phyloP scores from a whole-genome alignment of 2,888 invertebrate species.

The Meliscaeva auricollis region DNA sequence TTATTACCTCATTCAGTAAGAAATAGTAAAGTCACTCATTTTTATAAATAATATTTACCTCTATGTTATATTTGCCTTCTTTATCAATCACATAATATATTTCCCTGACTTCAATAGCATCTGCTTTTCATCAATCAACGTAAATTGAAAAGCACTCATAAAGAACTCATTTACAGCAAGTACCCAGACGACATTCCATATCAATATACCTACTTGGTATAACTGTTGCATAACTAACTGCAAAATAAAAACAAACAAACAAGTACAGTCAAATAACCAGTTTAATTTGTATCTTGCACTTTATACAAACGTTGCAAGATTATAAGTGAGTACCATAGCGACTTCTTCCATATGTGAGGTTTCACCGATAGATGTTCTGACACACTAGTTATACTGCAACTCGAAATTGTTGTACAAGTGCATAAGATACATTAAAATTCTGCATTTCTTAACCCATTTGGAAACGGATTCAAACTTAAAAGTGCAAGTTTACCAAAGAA shows the following conservation, averaged over 20 bases:
- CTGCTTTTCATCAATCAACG: constrained; percentile 57
- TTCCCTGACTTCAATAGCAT: too few species aligned
- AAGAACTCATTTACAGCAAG: constrained; percentile 13
- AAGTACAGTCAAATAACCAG: constrained; percentile 36
- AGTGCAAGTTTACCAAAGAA: constrained; percentile 45
- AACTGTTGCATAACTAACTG: constrained; percentile 52
- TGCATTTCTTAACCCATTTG: constrained; percentile 18
- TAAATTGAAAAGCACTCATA: constrained; percentile 29
- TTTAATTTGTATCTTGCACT: neutral
- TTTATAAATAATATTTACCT: too few species aligned
- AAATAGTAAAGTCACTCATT: too few species aligned
- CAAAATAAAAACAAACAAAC: constrained; percentile 4
- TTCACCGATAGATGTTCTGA: neutral
- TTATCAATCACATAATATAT: too few species aligned
- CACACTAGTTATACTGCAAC: constrained; percentile 1
- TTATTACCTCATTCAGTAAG: too few species aligned
- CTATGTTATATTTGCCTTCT: too few species aligned
- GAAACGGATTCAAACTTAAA: constrained; percentile 37
- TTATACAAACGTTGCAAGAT: neutral
- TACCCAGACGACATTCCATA: neutral
- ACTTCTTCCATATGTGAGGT: neutral
- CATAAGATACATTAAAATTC: neutral
- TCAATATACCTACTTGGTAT: constrained; percentile 8
- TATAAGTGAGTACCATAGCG: neutral
- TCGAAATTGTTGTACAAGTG: neutral